A percentile compares a stretch with the other conserved stretches of the same genome.
phyloP scores from a whole-genome alignment of 2,797 vertebrate species.

The Lemur catta region DNA sequence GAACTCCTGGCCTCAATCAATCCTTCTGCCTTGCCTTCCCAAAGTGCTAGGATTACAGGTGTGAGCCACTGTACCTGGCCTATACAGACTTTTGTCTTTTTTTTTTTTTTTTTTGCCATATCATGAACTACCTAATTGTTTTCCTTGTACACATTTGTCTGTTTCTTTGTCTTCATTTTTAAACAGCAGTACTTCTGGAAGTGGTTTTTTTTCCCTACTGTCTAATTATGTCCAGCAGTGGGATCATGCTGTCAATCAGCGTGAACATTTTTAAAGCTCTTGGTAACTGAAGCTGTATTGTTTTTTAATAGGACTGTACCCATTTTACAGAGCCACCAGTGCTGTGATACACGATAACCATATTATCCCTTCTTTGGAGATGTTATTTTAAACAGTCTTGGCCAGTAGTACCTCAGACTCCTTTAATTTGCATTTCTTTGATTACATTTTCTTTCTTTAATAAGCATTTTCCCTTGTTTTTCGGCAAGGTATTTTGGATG shows the following conservation, averaged over 20 bases:
- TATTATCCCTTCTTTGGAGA: constrained; percentile 23
- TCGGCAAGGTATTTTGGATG: constrained; percentile 47
- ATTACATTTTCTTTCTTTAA: background rate
- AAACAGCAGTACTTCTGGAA: constrained; percentile 6
- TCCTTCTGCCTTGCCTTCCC: too few relatives aligned
- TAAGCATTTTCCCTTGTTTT: constrained; percentile 40
- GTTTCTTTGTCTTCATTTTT: background rate
- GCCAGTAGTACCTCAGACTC: background rate
- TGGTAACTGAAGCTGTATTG: constrained; percentile 4
- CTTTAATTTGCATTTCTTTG: constrained; percentile 56
- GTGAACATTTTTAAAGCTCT: constrained; percentile 45
- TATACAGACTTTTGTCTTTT: background rate
- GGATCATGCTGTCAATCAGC: background rate
- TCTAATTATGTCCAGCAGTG: background rate
- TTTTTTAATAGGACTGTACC: constrained; percentile 36
- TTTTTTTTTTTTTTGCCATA: background rate
- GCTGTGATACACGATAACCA: background rate
- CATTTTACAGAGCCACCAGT: background rate
- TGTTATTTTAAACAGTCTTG: constrained; percentile 48
- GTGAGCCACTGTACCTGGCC: too few relatives aligned
- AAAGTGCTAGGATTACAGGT: too few relatives aligned
- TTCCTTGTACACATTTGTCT: background rate
- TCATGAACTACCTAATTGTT: background rate
- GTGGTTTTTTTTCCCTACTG: background rate
- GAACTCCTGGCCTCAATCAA: too few relatives aligned